Evolutionary conservation across 1,140 invertebrate species (phyloP).

Genomic region (Bombus waltoni): DNA sequence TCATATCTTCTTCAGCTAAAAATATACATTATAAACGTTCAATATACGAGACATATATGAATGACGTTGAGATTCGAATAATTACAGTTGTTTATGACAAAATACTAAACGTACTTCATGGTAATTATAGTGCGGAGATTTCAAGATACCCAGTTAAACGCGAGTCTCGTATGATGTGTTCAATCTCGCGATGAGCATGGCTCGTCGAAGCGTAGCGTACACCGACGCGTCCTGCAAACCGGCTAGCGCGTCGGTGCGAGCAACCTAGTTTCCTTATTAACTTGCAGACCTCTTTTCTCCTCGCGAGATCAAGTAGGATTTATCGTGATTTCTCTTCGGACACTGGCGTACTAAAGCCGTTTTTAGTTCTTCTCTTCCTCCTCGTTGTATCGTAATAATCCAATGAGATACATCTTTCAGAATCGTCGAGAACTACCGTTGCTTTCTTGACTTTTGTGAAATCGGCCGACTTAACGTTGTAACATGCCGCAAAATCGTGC

Average conservation of each 20-base stretch:
- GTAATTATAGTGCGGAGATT: background rate
- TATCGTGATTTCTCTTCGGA: slow-evolving; percentile 57
- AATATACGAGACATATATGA: background rate
- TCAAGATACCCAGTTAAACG: background rate
- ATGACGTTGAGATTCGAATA: background rate
- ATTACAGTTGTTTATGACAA: background rate
- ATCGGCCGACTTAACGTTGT: slow-evolving; percentile 39
- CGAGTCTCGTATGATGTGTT: background rate
- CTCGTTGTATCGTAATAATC: slow-evolving; percentile 28
- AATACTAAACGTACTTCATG: background rate
- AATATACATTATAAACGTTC: background rate
- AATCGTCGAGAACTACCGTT: background rate
- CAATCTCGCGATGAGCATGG: slow-evolving; percentile 11
- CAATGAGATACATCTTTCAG: slow-evolving; percentile 7
- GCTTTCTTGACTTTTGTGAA: slow-evolving; percentile 40
- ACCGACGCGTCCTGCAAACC: slow-evolving; percentile 52
- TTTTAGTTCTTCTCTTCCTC: background rate
- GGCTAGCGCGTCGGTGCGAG: slow-evolving; percentile 44
- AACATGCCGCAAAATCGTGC: background rate
- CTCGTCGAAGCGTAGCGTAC: slow-evolving; percentile 27
- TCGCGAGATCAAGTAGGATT: slow-evolving; percentile 46
- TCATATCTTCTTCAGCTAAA: background rate
- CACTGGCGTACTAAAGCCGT: slow-evolving; percentile 5
- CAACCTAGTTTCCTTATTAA: slow-evolving; percentile 73
- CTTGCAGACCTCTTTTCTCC: slow-evolving; percentile 49